Percentiles rank a stretch among this genome's conserved stretches.
Evolutionary conservation across 2,797 vertebrate species (phyloP).

Genomic region (Rhyacichthys aspro): DNA sequence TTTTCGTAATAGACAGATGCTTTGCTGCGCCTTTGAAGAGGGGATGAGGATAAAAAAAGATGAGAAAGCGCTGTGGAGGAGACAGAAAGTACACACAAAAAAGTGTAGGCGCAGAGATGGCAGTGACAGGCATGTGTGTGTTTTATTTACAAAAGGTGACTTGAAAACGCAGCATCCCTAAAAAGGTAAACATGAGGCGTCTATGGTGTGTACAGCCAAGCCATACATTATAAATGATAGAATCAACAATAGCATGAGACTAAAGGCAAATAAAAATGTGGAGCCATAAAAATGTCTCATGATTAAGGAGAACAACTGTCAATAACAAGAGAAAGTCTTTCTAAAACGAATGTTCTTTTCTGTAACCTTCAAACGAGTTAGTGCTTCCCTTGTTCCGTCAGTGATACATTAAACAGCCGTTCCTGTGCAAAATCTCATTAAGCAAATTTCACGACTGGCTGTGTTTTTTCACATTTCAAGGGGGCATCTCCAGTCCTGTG

Average conservation of each 20-base stretch:
- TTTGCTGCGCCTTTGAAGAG: slow-evolving; percentile 65
- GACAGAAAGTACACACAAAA: slow-evolving; percentile 23
- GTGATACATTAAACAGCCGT: slow-evolving; percentile 10
- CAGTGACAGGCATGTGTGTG: not conserved
- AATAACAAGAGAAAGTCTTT: no score
- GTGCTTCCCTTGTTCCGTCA: not conserved
- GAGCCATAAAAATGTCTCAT: no score
- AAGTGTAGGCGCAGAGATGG: slow-evolving; percentile 6
- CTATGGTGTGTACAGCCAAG: not conserved
- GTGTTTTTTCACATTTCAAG: slow-evolving; percentile 23
- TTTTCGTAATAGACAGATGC: slow-evolving; percentile 75
- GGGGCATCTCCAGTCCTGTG: slow-evolving; percentile 21
- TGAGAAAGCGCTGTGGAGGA: slow-evolving; percentile 37
- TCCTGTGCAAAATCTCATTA: slow-evolving; percentile 29
- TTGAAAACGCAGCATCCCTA: not conserved
- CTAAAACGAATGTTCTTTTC: not conserved
- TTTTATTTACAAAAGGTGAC: not conserved
- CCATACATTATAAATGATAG: not conserved
- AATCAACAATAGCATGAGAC: no score
- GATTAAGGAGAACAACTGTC: no score
- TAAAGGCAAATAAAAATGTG: no score
- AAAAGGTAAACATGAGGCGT: not conserved
- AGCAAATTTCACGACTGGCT: slow-evolving; percentile 28
- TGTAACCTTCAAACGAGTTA: slow-evolving; percentile 12
- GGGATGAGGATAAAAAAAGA: slow-evolving; percentile 54